Conservation (phyloP, 2,888 invertebrate species). For the Erpobdella octoculata region DNA sequence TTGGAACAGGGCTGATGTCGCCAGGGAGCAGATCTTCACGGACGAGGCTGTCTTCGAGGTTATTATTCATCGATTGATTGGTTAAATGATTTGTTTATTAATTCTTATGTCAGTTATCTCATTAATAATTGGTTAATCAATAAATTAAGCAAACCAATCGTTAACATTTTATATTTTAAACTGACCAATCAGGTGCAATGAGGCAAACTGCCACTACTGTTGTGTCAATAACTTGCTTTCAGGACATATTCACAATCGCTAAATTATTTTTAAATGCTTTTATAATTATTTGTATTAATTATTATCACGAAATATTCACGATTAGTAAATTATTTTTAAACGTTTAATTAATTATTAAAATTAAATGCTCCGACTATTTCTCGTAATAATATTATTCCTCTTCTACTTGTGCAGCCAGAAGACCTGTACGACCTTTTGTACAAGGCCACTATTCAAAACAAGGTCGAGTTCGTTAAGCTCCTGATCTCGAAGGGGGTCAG, state of each 20-base stretch:
- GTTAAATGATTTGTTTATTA: background rate
- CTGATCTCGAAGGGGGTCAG: constrained; percentile 50
- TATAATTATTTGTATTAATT: background rate
- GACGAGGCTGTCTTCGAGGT: constrained; percentile 49
- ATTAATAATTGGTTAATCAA: too few relatives aligned
- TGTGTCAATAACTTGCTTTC: too few relatives aligned
- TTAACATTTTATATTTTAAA: too few relatives aligned
- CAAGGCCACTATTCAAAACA: constrained; percentile 46
- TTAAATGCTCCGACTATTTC: too few relatives aligned
- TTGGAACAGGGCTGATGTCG: constrained; percentile 53
- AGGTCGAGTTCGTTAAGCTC: constrained; percentile 49
- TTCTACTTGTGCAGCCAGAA: constrained; percentile 39
- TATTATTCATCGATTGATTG: background rate
- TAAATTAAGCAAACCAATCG: too few relatives aligned
- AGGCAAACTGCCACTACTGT: too few relatives aligned
- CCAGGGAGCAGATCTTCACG: constrained; percentile 51
- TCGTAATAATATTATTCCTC: too few relatives aligned
- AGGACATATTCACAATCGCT: background rate
- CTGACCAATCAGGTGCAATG: too few relatives aligned
- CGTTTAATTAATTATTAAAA: background rate
- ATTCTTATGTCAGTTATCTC: too few relatives aligned
- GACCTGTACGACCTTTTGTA: constrained; percentile 45
- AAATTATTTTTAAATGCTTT: background rate
- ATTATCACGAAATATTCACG: background rate
- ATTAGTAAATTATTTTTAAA: background rate